Conservation (phyloP, 2,888 invertebrate genomes). For the Tachina grossa region DNA sequence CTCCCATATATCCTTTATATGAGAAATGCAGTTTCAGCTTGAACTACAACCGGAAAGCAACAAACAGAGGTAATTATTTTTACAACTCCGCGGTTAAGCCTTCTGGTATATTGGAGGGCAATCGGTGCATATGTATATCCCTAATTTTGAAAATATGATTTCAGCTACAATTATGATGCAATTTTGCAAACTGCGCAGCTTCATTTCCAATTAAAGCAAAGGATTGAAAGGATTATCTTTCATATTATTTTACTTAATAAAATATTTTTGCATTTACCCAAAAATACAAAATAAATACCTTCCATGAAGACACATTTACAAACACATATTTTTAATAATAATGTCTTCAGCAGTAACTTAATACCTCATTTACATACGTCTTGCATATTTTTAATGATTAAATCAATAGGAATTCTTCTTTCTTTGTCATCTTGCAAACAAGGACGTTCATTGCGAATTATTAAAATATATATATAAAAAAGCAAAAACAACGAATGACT, state of each 20-base stretch:
- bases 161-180: too few species aligned
- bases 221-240: background rate
- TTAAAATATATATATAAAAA: background rate
- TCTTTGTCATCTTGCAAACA: conserved; percentile 27
- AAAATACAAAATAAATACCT: background rate
- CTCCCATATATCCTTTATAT: too few species aligned
- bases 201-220: conserved; percentile 3
- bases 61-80: too few species aligned
- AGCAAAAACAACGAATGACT: background rate
- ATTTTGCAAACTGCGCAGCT: too few species aligned
- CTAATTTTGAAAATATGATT: too few species aligned
- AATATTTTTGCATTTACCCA: background rate
- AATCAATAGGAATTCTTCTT: conserved; percentile 27
- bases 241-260: background rate
- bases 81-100: too few species aligned
- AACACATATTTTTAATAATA: background rate
- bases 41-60: too few species aligned
- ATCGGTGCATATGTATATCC: too few species aligned
- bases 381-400: conserved; percentile 12
- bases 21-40: too few species aligned
- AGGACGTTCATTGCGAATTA: conserved; percentile 33
- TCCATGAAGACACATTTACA: background rate
- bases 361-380: conserved; percentile 34
- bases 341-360: conserved; percentile 16
- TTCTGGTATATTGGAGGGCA: too few species aligned